Base-by-base conservation (phyloP, 2,797 vertebrate species). In the Gambusia yucatana region DNA sequence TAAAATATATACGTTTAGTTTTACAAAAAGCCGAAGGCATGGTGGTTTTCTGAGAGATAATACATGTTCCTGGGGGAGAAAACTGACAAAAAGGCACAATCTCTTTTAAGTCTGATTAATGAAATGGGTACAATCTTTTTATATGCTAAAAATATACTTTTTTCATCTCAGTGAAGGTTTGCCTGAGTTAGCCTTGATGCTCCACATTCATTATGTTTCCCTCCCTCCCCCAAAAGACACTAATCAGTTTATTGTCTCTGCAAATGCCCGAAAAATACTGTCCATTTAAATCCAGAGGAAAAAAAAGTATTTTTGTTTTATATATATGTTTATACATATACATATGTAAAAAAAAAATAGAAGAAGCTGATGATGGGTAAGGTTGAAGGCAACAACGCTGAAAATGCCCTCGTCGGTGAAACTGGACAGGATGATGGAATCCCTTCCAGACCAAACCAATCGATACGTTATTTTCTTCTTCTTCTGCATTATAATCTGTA, bases 1-100 rank as follows among this genome's bases (percentile, higher is more conserved):
- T 92, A 92, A 94, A 92, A 95, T 92, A 92, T 92, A 93, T 93
- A 92, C 79, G 84, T 82, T 90, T 89, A 88, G 87, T 61, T 84
- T 91, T 91, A 92, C 74, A 94, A 92, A 52, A 95, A 94, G 82
- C 90, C 89, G 82, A 95, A 94, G 95, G 95, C 94, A 94, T 92
- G 90, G 57, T 86, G 93, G 92, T 89, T 87, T 74, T 81, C 72
- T 79, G 76, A 84, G 86, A 82, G 76, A 30, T 73, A 82, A 74
- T 59, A 77, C 59, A 0, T 61, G 65, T 61, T 28, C 75, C 65
- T 10, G 65, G 59, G 77, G 80, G 75, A 77, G 75, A 47, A 72
- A 85, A 84, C 71, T 36, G 1, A 61, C 41, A 77, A 89, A 93
- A 95, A 96, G 94, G 95, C 95, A 96, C 95, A 80, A 83, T 90